A percentile compares a stretch with the other conserved stretches of the same genome.
Conservation (phyloP, 2,888 invertebrate genomes). For the Nipponacmea schrenckii region DNA sequence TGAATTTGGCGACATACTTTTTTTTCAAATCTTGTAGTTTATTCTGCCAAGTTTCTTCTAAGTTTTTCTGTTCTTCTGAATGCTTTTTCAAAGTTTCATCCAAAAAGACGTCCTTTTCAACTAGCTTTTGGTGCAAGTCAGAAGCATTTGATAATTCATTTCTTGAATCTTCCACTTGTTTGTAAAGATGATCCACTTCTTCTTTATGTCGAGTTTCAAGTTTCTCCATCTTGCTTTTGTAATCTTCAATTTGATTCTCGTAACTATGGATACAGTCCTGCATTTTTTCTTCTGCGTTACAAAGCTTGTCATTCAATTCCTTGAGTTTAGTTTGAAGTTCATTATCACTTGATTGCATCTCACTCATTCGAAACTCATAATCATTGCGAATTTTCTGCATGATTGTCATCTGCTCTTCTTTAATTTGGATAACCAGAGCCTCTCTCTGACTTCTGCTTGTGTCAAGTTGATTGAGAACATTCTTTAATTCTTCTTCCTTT, state of each 20-base stretch:
- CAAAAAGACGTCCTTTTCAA: conserved; percentile 42
- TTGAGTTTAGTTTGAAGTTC: conserved; percentile 54
- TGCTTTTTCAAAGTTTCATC: conserved; percentile 29
- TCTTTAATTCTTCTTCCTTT: conserved; percentile 25
- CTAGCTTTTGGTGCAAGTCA: conserved; percentile 39
- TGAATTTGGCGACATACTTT: conserved; percentile 53
- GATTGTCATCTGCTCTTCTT: conserved; percentile 23
- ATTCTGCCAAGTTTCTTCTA: conserved; percentile 42
- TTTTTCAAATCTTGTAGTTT: conserved; percentile 54
- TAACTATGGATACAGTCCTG: conserved; percentile 57
- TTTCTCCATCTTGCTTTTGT: conserved; percentile 41
- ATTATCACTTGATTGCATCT: conserved; percentile 47
- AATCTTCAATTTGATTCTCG: conserved; percentile 52
- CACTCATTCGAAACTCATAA: conserved; percentile 41
- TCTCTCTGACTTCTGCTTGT: conserved; percentile 8
- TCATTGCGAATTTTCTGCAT: conserved; percentile 21
- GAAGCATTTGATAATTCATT: conserved; percentile 24
- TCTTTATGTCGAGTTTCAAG: conserved; percentile 43
- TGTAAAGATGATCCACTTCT: conserved; percentile 46
- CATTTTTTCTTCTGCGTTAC: conserved; percentile 50
- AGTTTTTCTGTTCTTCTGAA: conserved; percentile 34
- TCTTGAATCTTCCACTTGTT: conserved; percentile 47
- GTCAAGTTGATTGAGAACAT: not conserved
- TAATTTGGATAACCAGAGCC: not conserved
- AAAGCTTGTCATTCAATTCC: conserved; percentile 50